phyloP scores from a whole-genome alignment of 2,797 vertebrate genomes.

The Scolopax rusticola region DNA sequence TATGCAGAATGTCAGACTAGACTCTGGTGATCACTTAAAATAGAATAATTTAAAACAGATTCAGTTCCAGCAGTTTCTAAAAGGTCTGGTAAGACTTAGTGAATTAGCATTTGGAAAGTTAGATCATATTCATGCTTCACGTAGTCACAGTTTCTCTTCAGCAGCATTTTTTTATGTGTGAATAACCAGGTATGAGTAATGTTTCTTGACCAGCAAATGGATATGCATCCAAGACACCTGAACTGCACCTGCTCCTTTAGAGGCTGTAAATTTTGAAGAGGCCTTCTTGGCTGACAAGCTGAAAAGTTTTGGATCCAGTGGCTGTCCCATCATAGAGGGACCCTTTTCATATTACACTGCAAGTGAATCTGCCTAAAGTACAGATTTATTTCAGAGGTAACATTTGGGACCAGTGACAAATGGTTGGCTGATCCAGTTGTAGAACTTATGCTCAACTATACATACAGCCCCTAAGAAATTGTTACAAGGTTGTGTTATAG shows the following conservation, averaged over 20 bases:
- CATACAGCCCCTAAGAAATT: conserved; percentile 38
- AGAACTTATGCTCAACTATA: conserved; percentile 43
- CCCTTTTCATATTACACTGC: background rate
- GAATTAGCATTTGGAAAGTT: conserved; percentile 43
- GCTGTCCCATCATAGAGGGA: background rate
- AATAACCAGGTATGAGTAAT: background rate
- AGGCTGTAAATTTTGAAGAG: background rate
- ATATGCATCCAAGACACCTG: background rate
- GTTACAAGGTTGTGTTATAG: conserved; percentile 40
- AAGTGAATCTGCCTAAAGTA: background rate
- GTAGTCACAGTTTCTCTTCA: background rate
- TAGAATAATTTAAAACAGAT: conserved; percentile 62
- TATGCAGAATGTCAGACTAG: conserved; percentile 42
- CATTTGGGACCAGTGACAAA: conserved; percentile 60
- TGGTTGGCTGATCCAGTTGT: conserved; percentile 41
- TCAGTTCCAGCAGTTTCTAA: conserved; percentile 59
- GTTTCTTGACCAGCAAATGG: background rate
- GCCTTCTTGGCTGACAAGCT: background rate
- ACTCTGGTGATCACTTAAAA: conserved; percentile 61
- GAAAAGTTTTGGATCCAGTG: background rate
- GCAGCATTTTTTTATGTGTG: background rate
- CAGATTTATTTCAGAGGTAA: conserved; percentile 7
- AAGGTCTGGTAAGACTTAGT: conserved; percentile 55
- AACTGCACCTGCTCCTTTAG: background rate
- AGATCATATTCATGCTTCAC: conserved; percentile 8